Evolutionary conservation across 2,797 vertebrate genomes (phyloP).

Genomic region (Acridotheres tristis): DNA sequence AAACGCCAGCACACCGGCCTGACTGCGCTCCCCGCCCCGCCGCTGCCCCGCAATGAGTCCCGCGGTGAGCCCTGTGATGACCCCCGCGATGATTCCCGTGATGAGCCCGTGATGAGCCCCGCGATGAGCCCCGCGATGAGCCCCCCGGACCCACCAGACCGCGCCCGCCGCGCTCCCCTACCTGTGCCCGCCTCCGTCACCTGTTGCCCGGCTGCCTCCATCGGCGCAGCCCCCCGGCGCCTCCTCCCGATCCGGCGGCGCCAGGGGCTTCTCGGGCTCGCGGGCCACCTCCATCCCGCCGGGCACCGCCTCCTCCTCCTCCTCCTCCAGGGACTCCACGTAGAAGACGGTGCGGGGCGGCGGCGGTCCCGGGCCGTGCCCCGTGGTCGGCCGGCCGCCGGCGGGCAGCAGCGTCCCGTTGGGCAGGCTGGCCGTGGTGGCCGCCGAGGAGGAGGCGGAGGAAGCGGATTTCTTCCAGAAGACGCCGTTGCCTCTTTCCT

Average conservation of each 20-base stretch:
- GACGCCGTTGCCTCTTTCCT: constrained; percentile 69
- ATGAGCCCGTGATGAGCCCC: neutral
- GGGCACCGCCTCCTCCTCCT: constrained; percentile 51
- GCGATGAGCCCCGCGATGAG: neutral
- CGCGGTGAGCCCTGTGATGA: too few relatives aligned
- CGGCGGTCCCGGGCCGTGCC: constrained; percentile 53
- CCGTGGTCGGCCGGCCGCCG: constrained; percentile 38
- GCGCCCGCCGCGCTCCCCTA: constrained; percentile 10
- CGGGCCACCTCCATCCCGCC: constrained; percentile 69
- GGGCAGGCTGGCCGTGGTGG: constrained; percentile 43
- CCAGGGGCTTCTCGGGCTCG: constrained; percentile 64
- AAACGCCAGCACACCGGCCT: neutral
- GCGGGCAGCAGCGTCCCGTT: constrained; percentile 73
- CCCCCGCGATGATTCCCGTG: too few relatives aligned
- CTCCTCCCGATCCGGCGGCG: constrained; percentile 62
- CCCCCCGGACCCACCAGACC: too few relatives aligned
- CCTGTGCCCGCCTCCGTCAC: constrained; percentile 76
- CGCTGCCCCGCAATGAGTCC: neutral
- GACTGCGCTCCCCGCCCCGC: too few relatives aligned
- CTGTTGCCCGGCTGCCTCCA: constrained; percentile 71
- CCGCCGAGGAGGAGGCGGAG: constrained; percentile 55
- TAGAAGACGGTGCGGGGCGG: constrained; percentile 73
- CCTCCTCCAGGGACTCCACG: constrained; percentile 76
- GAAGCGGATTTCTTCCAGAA: constrained; percentile 77
- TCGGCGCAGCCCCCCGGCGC: constrained; percentile 45